Base-by-base conservation (phyloP, 2,113 vertebrate genomes). In the Triplophysa siluroides region DNA sequence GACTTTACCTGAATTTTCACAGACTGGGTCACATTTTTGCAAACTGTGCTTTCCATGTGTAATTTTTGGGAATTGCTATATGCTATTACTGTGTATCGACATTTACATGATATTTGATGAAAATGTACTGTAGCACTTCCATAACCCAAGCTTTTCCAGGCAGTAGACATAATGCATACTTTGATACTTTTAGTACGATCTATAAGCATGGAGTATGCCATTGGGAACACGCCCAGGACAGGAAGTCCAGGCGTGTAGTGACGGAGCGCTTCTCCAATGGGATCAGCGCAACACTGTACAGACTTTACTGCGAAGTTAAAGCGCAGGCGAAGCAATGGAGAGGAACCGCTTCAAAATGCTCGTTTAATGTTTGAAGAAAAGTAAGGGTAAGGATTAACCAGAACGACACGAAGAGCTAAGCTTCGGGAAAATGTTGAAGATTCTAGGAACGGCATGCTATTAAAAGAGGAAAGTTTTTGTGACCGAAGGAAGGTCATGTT, bases 321-420 rank as follows among this genome's bases (percentile, higher is more conserved):
- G 68, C 52, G 61, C 79, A 76, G 73, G 65, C 23, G 18, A 54
- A 56, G 76, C 84, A 23, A 85, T 85, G 84, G 84, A 85, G 82
- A 82, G 76, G 19, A 83, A 83, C 71, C 84, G 79, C 9, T 67
- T 81, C 66, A 85, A 83, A 85, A 85, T 83, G 84, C 76, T 82
- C 47, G 81, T 62, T 58, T 83, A 81, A 83, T 73, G 52, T 60
- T 61, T 4, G 52, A 72, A 71, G 70, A 68, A 13, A 68, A 76
- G 60, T 67, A 85, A 85, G 84, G 84, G 84, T 85, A 83, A 83
- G 84, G 13, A 7, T 43, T 75, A 3, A 43, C 33, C 2, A 14
- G 1, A 63, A 7, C 10, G 12, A 43, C 14, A 63, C 29, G 13
- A 23, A 38, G 60, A 38, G 11, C 18, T 9, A 11, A 13, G 10